These are phyloP conservation scores for Axis porcinus DNA, from an alignment of 2,113 vertebrate species.

Conservation along the genomic window DNA sequence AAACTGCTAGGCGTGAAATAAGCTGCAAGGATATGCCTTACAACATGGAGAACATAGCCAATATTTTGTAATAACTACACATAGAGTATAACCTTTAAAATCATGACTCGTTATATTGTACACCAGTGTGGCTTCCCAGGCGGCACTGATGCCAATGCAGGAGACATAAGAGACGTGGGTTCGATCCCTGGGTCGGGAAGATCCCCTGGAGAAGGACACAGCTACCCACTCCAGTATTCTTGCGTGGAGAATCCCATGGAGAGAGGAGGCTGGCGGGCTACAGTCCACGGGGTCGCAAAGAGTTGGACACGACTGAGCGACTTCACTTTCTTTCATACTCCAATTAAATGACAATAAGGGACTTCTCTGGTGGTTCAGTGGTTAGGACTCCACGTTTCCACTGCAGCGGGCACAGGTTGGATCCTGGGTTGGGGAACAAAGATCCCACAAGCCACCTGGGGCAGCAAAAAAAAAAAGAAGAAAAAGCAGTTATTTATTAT, in stretches of 20 bases:
- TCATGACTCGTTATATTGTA: fast-evolving
- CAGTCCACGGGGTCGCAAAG: too few species aligned
- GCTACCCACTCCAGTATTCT: too few species aligned
- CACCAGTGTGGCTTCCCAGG: not conserved
- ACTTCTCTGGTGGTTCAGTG: not conserved
- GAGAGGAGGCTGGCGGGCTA: too few species aligned
- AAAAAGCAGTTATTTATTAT: not conserved
- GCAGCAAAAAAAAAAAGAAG: not conserved
- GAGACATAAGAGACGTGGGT: fast-evolving
- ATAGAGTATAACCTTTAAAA: fast-evolving
- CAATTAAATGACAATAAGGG: not conserved
- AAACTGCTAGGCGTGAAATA: fast-evolving
- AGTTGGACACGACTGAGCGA: too few species aligned
- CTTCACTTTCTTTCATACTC: not conserved
- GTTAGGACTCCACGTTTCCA: not conserved
- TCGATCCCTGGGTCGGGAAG: not conserved
- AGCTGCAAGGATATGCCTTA: fast-evolving
- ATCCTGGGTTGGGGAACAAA: not conserved
- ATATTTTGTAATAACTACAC: fast-evolving
- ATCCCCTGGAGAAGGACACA: too few species aligned
- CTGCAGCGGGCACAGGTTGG: not conserved
- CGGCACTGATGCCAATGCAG: fast-evolving
- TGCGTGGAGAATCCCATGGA: too few species aligned
- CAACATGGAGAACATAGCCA: fast-evolving
- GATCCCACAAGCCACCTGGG: not conserved